A percentile compares a stretch with the other conserved stretches of the same genome.
These are phyloP conservation scores for Acanthurus leucopareius DNA, from an alignment of 2,797 vertebrate species.

Conservation along the genomic window DNA sequence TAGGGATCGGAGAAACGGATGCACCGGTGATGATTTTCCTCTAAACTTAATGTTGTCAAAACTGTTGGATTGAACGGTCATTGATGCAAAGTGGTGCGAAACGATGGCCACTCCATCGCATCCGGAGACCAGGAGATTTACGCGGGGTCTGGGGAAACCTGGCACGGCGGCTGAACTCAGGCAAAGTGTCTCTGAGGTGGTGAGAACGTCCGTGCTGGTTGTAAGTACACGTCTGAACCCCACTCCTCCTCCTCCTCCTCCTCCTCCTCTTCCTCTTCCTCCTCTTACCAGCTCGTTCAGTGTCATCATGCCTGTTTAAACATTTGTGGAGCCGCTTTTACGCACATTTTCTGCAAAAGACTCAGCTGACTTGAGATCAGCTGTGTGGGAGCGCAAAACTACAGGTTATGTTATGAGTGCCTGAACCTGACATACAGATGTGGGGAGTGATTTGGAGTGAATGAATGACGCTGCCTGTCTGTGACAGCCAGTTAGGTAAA, in stretches of 20 bases:
- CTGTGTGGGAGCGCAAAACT: constrained; percentile 17
- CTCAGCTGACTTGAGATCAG: constrained; percentile 36
- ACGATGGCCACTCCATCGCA: constrained; percentile 79
- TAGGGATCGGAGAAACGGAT: constrained; percentile 43
- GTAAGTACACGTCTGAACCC: constrained; percentile 86
- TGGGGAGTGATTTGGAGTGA: not conserved
- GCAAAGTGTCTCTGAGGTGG: constrained; percentile 97
- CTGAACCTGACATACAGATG: not conserved
- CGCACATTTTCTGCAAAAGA: constrained; percentile 3
- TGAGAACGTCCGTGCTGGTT: constrained; percentile 92
- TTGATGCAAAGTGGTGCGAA: constrained; percentile 55
- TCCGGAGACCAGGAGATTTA: constrained; percentile 94
- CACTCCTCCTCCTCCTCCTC: not conserved
- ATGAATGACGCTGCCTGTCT: not conserved
- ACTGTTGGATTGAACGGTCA: constrained; percentile 32
- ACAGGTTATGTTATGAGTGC: not conserved
- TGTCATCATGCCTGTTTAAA: not conserved
- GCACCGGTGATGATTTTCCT: constrained; percentile 44
- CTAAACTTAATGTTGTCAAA: constrained; percentile 26
- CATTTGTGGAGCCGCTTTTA: not conserved
- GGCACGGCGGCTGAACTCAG: constrained; percentile 95
- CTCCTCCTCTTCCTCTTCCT: not conserved
- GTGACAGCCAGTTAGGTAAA: not conserved
- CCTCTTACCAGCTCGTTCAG: not conserved
- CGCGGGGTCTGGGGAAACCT: constrained; percentile 93